Percentiles rank a stretch among this genome's conserved stretches.
Conservation (phyloP, 2,113 vertebrate genomes). For the Colistium nudipinnis region DNA sequence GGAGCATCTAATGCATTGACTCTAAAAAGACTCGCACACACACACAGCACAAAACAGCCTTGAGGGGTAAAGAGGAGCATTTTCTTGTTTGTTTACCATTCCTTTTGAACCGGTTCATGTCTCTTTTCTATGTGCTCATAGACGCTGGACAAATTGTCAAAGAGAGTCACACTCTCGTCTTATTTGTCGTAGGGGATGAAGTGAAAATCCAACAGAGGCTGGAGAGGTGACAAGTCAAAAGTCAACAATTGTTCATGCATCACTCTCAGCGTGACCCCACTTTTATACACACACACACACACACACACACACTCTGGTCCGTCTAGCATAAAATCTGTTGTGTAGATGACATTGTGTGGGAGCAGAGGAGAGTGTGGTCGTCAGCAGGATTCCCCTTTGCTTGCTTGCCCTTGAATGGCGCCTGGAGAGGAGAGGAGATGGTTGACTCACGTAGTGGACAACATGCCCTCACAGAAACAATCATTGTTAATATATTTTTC, state of each 20-base stretch:
- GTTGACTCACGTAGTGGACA: slow-evolving; percentile 6
- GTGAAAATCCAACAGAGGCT: slow-evolving; percentile 34
- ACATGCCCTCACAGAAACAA: no score
- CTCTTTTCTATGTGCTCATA: not conserved
- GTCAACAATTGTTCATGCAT: slow-evolving; percentile 47
- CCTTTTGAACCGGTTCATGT: slow-evolving; percentile 3
- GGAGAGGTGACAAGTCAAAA: slow-evolving; percentile 41
- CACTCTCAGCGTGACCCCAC: slow-evolving; percentile 49
- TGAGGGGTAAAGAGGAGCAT: slow-evolving; percentile 34
- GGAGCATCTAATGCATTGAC: slow-evolving; percentile 74
- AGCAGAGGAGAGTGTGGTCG: slow-evolving; percentile 47
- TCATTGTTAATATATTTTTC: no score
- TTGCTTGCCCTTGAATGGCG: slow-evolving; percentile 47
- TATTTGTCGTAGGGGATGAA: not conserved
- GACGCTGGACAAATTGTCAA: not conserved
- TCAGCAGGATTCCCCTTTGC: slow-evolving; percentile 62
- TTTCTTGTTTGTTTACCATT: slow-evolving; percentile 11
- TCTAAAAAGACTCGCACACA: slow-evolving; percentile 53
- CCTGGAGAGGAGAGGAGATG: slow-evolving; percentile 13
- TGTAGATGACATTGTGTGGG: slow-evolving; percentile 52
- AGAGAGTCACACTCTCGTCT: not conserved
- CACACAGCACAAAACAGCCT: slow-evolving; percentile 37
- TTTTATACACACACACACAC: slow-evolving; percentile 16
- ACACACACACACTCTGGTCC: not conserved
- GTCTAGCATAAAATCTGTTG: slow-evolving; percentile 20